phyloP scores from a whole-genome alignment of 2,888 invertebrate genomes.

The Brachycybe producta region DNA sequence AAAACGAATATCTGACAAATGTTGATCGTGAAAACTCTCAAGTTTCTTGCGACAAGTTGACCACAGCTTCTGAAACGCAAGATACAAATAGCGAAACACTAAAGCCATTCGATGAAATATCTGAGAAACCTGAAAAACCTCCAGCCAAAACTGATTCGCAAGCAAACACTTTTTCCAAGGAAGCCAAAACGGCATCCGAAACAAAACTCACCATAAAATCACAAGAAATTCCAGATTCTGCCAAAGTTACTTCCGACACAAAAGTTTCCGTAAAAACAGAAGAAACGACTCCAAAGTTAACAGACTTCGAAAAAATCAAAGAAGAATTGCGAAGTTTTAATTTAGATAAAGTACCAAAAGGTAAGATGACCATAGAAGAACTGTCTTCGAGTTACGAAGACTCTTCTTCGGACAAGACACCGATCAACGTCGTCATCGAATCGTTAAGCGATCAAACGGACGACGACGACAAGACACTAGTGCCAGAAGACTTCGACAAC shows the following conservation, averaged over 20 bases:
- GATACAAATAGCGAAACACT: background rate
- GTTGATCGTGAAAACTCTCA: background rate
- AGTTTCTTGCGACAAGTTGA: background rate
- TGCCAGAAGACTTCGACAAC: background rate
- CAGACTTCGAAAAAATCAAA: slow-evolving; percentile 7
- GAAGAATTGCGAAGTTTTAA: background rate
- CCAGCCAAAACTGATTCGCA: background rate
- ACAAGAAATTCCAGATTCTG: background rate
- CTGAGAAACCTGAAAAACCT: background rate
- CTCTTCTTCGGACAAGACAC: slow-evolving; percentile 6
- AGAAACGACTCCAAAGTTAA: too few relatives aligned
- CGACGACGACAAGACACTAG: slow-evolving; percentile 2
- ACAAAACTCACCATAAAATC: background rate
- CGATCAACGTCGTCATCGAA: slow-evolving; percentile 7
- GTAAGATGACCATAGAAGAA: slow-evolving; percentile 7
- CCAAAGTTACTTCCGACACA: background rate
- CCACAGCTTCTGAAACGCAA: background rate
- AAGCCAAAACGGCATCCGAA: too few relatives aligned
- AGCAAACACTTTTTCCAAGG: background rate
- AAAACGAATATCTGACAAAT: background rate
- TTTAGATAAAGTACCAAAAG: background rate
- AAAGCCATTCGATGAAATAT: background rate
- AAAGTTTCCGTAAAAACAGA: too few relatives aligned
- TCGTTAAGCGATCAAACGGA: slow-evolving; percentile 4
- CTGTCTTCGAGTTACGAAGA: slow-evolving; percentile 7